phyloP scores from a whole-genome alignment of 2,888 invertebrate genomes.

The Bombylius major region DNA sequence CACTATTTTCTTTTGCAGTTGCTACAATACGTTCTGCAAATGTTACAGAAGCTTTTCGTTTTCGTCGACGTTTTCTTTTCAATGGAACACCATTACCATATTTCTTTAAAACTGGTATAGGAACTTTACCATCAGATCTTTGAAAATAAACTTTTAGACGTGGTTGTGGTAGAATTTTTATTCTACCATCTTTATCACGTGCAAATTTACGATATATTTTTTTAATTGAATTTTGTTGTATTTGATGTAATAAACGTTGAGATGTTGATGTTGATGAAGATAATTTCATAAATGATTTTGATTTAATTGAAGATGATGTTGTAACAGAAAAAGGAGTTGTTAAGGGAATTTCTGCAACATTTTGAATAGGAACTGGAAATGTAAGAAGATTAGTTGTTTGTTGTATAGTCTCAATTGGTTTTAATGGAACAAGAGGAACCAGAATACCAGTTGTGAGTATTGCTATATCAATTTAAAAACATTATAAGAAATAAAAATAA shows the following conservation, averaged over 20 bases:
- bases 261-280: no score
- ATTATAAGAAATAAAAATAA: no score
- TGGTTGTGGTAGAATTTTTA: constrained; percentile 11
- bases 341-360: neutral
- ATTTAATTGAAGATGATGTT: neutral
- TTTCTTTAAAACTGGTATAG: constrained; percentile 11
- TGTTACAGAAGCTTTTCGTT: neutral
- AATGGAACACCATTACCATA: neutral
- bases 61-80: constrained; percentile 5
- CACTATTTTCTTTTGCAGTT: no score
- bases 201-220: constrained; percentile 1
- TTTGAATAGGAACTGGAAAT: neutral
- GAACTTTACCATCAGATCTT: constrained; percentile 11
- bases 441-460: constrained; percentile 7
- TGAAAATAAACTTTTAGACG: constrained; percentile 10
- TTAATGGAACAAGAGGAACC: constrained; percentile 7
- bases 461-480: neutral
- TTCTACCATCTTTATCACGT: constrained; percentile 7
- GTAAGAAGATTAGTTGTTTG: neutral
- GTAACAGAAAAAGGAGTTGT: neutral
- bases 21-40: no score
- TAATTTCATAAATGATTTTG: no score
- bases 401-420: neutral
- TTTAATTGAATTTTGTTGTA: neutral
- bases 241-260: neutral